Evolutionary conservation across 2,888 invertebrate species (phyloP), one percentile per base, ranked within the genome.

Genomic region (Cantharis lateralis): DNA sequence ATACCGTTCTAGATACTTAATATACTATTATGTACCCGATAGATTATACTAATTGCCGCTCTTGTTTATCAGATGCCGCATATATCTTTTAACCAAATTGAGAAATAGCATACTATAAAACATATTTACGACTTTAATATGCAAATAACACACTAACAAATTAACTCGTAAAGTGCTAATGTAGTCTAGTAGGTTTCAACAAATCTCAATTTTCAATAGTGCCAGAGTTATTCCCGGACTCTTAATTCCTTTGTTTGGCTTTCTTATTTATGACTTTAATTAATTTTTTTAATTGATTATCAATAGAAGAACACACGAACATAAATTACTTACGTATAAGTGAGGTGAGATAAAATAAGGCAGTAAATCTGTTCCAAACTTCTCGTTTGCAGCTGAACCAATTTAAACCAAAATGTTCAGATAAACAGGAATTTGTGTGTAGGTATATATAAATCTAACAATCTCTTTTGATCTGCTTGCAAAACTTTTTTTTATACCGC

Each of bases 151-250:
- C 63, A 63, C 76, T 74, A 78, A 71, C 82, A 80, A 80, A 82
- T 81, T 82, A 81, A 82, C 82, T 82, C 78, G 81, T 82, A 78
- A 81, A 80, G 78, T 78, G 76, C 80, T 83, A 81, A 81, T 78
- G 71, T 78, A 73, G 32, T 76, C 72, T 63, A 71, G 72, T 48
- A 62, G 32, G 75, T 66, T 66, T 66, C 13, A n/a, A 48, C 48
- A 48, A 48, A n/a, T 48, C 48, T 48, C n/a, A 48, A 48, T 48
- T 48, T 48, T 48, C 48, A 48, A 48, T 48, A 48, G n/a, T 48
- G 48, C 48, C n/a, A 48, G n/a, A 48, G 48, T 48, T 48, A 48
- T 48, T 48, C 48, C 48, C 48, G 48, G 48, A 48, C 48, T 48
- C n/a, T 7, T 48, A 48, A 48, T 48, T 48, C 48, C 48, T 48